Evolutionary conservation across 2,797 vertebrate genomes (phyloP).

Genomic region (Melanogrammus aeglefinus): DNA sequence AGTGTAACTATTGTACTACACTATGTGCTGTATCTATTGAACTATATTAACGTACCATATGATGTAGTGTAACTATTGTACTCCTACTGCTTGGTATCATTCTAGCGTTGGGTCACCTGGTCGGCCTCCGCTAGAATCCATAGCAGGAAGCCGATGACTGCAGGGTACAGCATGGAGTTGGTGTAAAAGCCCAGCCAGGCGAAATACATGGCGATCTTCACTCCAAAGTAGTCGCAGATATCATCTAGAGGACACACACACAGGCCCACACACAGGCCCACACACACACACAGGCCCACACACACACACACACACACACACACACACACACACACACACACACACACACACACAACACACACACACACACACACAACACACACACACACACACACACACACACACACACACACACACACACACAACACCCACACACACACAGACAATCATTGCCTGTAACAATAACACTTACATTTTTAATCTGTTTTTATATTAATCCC

Average conservation of each 20-base stretch:
- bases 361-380: background rate
- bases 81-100: background rate
- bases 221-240: slow-evolving; percentile 93
- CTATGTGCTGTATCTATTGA: too few species aligned
- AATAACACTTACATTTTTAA: too few species aligned
- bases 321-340: background rate
- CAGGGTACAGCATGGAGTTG: slow-evolving; percentile 90
- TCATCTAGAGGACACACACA: slow-evolving; percentile 72
- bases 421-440: too few species aligned
- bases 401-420: background rate
- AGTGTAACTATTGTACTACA: too few species aligned
- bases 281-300: background rate
- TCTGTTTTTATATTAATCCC: background rate
- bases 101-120: slow-evolving; percentile 72
- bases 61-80: background rate
- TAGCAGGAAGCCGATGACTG: slow-evolving; percentile 87
- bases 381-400: slow-evolving; percentile 1
- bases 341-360: background rate
- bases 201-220: slow-evolving; percentile 94
- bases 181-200: slow-evolving; percentile 95
- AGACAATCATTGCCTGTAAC: too few species aligned
- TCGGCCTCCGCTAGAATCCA: slow-evolving; percentile 87
- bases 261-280: background rate
- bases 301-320: background rate
- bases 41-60: too few species aligned